Percentiles rank a stretch among this genome's conserved stretches.
Evolutionary conservation across 2,797 vertebrate species (phyloP).

Genomic region (Ataeniobius toweri): DNA sequence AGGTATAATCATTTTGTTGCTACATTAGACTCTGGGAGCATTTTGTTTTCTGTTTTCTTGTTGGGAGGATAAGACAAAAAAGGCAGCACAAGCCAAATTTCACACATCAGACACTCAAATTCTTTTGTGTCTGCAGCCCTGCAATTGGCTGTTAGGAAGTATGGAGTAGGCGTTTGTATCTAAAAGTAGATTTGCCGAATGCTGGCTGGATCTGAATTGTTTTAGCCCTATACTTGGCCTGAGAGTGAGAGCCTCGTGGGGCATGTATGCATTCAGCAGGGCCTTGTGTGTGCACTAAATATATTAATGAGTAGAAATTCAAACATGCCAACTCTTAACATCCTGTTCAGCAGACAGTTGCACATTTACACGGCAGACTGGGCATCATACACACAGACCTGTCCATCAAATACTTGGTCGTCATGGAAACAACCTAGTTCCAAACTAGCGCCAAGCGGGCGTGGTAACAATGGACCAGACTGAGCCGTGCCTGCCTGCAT

Average conservation of each 20-base stretch:
- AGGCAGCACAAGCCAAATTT: constrained; percentile 26
- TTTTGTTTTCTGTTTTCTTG: constrained; percentile 30
- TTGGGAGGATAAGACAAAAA: constrained; percentile 17
- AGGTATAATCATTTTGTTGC: not conserved
- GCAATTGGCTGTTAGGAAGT: constrained; percentile 21
- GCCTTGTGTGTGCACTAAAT: not conserved
- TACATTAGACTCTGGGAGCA: constrained; percentile 18
- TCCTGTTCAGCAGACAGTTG: constrained; percentile 33
- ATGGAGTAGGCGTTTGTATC: constrained; percentile 45
- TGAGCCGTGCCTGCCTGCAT: constrained; percentile 42
- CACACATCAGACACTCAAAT: constrained; percentile 17
- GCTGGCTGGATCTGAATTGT: constrained; percentile 22
- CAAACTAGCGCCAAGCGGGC: constrained; percentile 56
- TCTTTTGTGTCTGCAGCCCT: constrained; percentile 22
- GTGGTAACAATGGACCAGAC: constrained; percentile 60
- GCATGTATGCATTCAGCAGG: not conserved
- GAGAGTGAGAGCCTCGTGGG: constrained; percentile 22
- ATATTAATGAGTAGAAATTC: constrained; percentile 11
- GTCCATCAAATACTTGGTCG: constrained; percentile 74
- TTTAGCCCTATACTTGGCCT: constrained; percentile 22
- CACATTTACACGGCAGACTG: constrained; percentile 48
- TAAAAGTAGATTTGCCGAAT: constrained; percentile 35
- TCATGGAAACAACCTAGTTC: constrained; percentile 81
- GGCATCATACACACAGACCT: constrained; percentile 63
- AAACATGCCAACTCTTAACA: constrained; percentile 32